A percentile compares a stretch with the other conserved stretches of the same genome.
phyloP scores from a whole-genome alignment of 2,888 invertebrate species.

The Thereva nobilitata region DNA sequence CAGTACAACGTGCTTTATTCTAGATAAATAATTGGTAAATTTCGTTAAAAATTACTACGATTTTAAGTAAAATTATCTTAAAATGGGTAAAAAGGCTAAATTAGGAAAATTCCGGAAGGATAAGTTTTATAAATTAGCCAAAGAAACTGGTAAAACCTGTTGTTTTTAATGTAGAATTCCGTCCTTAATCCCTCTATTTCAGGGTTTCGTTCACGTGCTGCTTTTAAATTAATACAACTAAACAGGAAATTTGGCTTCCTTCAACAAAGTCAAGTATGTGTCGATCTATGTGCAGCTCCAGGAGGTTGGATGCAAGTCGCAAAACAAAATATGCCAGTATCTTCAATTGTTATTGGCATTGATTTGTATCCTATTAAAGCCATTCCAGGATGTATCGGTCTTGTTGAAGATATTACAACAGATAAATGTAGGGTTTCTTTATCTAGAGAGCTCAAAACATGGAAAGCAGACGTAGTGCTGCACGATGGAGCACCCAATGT shows the following conservation, averaged over 20 bases:
- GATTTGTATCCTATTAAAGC: constrained; percentile 94
- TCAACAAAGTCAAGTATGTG: constrained; percentile 91
- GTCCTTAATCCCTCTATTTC: constrained; percentile 41
- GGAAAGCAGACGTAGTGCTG: constrained; percentile 96
- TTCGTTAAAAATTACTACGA: no score
- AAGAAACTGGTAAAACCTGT: constrained; percentile 87
- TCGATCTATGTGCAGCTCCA: constrained; percentile 98
- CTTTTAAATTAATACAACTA: constrained; percentile 98
- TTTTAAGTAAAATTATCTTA: constrained; percentile 44
- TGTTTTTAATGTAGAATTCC: neutral
- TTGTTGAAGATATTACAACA: constrained; percentile 95
- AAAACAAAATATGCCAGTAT: constrained; percentile 95
- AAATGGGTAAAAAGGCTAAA: constrained; percentile 94
- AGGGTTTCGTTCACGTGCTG: constrained; percentile 97
- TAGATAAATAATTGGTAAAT: no score
- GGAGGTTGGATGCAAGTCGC: constrained; percentile 99
- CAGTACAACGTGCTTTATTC: no score
- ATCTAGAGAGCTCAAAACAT: constrained; percentile 84
- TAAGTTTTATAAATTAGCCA: constrained; percentile 97
- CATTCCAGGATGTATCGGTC: constrained; percentile 85
- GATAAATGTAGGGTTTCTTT: constrained; percentile 85
- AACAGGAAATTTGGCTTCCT: constrained; percentile 97
- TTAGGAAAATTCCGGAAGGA: constrained; percentile 97
- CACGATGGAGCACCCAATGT: constrained; percentile 99
- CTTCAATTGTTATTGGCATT: constrained; percentile 91